Evolutionary conservation across 2,113 vertebrate species (phyloP).

Genomic region (Etheostoma spectabile): DNA sequence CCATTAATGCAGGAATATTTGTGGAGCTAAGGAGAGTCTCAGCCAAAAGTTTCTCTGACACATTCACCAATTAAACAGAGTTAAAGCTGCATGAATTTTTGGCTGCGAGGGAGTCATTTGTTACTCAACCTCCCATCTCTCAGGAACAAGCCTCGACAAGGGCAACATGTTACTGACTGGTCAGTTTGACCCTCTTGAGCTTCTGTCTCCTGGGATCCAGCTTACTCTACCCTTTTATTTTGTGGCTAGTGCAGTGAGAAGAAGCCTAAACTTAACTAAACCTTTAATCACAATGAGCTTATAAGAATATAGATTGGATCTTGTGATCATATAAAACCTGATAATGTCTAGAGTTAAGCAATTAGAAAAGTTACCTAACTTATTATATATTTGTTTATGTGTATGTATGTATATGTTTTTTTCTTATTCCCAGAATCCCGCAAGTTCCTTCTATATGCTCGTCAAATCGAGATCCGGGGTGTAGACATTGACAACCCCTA

Average conservation of each 20-base stretch:
- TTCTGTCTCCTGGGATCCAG: not conserved
- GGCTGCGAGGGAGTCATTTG: slow-evolving; percentile 4
- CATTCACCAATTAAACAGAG: not conserved
- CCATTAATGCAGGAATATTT: slow-evolving; percentile 18
- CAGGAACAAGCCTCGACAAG: not conserved
- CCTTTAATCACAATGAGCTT: not conserved
- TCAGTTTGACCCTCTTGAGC: slow-evolving; percentile 22
- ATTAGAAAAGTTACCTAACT: no score
- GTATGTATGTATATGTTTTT: not conserved
- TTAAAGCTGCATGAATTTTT: not conserved
- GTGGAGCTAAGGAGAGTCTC: slow-evolving; percentile 5
- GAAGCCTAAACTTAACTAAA: not conserved
- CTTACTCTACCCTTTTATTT: not conserved
- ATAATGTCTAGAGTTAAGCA: no score
- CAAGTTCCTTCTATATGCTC: slow-evolving; percentile 96
- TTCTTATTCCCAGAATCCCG: slow-evolving; percentile 86
- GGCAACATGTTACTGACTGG: not conserved
- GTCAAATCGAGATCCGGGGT: slow-evolving; percentile 97
- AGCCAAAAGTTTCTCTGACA: not conserved
- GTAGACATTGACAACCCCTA: slow-evolving; percentile 97
- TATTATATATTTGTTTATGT: no score
- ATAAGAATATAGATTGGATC: not conserved
- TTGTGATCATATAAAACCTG: no score
- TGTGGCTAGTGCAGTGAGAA: not conserved
- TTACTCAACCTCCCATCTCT: not conserved